Conservation (phyloP, 35 echinoderm and acorn worm genomes). For the Ophiothrix spiculata region DNA sequence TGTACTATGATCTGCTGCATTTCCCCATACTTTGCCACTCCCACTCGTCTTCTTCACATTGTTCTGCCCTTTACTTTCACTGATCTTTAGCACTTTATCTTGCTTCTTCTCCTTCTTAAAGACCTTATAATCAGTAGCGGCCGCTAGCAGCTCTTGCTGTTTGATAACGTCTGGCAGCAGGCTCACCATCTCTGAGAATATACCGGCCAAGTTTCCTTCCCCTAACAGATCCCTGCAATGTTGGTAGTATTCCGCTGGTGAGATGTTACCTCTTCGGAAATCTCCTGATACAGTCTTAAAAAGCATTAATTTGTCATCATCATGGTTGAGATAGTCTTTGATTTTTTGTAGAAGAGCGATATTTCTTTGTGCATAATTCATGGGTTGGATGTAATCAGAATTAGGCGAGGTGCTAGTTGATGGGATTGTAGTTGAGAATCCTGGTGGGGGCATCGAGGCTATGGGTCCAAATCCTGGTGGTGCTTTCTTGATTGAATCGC, state of each 20-base stretch:
- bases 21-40: conserved; percentile 4
- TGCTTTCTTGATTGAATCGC: neutral
- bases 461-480: conserved; percentile 9
- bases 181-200: conserved; percentile 87
- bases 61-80: conserved; percentile 11
- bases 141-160: conserved; percentile 77
- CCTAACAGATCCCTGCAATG: conserved; percentile 52
- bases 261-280: conserved; percentile 46
- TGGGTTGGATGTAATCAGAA: conserved; percentile 31
- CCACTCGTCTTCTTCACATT: conserved; percentile 36
- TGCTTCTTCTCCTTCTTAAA: neutral
- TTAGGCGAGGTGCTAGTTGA: neutral
- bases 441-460: conserved; percentile 38
- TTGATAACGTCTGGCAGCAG: conserved; percentile 67
- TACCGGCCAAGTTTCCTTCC: conserved; percentile 56
- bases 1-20: conserved; percentile 11
- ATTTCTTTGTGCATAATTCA: conserved; percentile 73
- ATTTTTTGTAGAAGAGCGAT: conserved; percentile 59
- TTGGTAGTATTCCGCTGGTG: conserved; percentile 59
- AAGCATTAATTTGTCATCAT: conserved; percentile 51
- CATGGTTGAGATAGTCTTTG: conserved; percentile 39
- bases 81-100: conserved; percentile 44
- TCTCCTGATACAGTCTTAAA: conserved; percentile 72
- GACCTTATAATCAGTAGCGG: conserved; percentile 48
- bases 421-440: conserved; percentile 25